A percentile compares a stretch with the other conserved stretches of the same genome.
Conservation (phyloP, 2,888 invertebrate species). For the Cheilosia variabilis region DNA sequence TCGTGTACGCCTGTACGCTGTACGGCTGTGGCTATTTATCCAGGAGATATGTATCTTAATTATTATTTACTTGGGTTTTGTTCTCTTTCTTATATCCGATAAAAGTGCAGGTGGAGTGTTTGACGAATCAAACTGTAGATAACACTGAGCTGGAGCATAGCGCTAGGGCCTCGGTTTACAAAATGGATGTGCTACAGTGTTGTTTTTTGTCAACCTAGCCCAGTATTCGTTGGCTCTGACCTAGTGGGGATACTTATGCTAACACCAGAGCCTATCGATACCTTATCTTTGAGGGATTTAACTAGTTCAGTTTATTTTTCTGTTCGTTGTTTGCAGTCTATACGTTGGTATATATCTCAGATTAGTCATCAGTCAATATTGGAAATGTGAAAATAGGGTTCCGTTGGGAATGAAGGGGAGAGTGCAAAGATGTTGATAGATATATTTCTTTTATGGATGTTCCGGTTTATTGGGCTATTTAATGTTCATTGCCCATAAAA, state of each 20-base stretch:
- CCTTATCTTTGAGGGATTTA: conserved; percentile 30
- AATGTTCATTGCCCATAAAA: conserved; percentile 31
- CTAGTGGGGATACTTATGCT: conserved; percentile 6
- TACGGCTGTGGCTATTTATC: conserved; percentile 17
- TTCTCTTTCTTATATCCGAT: conserved; percentile 15
- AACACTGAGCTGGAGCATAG: conserved; percentile 16
- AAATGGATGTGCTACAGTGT: conserved; percentile 25
- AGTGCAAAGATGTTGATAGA: neutral
- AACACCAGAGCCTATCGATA: conserved; percentile 4
- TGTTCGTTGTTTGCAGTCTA: conserved; percentile 22
- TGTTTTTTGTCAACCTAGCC: conserved; percentile 30
- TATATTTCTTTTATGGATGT: neutral
- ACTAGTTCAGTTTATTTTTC: conserved; percentile 50
- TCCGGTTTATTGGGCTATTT: conserved; percentile 30
- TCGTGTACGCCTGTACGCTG: neutral
- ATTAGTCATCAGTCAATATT: conserved; percentile 56
- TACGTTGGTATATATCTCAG: neutral
- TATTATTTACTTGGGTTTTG: conserved; percentile 42
- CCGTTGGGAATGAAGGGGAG: neutral
- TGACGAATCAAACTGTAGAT: conserved; percentile 48
- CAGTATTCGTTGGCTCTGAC: conserved; percentile 3
- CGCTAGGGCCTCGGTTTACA: neutral
- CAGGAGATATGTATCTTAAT: conserved; percentile 64
- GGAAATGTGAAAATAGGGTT: conserved; percentile 17
- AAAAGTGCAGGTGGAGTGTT: conserved; percentile 52